Conservation (phyloP, 1,140 invertebrate genomes). For the Oryzaephilus surinamensis region DNA sequence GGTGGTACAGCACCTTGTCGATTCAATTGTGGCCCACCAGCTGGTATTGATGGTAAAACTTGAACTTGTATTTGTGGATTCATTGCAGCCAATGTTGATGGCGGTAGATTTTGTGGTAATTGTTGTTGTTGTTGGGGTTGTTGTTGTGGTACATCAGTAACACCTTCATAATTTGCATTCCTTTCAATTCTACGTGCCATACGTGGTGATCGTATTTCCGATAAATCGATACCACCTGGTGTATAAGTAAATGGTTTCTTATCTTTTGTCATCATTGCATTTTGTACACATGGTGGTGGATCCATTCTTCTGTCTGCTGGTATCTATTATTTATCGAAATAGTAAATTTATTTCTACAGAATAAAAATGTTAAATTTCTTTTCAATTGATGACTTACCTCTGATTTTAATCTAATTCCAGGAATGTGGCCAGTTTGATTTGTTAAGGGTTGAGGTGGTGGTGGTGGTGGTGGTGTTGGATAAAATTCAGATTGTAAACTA, state of each 20-base stretch:
- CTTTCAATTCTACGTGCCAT: conserved; percentile 72
- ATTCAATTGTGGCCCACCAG: conserved; percentile 38
- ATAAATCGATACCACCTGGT: conserved; percentile 80
- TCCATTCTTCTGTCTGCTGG: conserved; percentile 39
- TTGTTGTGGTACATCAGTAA: conserved; percentile 36
- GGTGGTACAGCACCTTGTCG: conserved; percentile 11
- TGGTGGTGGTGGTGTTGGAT: too few species aligned
- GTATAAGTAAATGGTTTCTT: conserved; percentile 94
- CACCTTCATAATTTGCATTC: conserved; percentile 52
- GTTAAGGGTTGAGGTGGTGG: too few species aligned
- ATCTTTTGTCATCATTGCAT: conserved; percentile 90
- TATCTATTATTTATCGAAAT: too few species aligned
- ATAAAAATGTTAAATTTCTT: conserved; percentile 3
- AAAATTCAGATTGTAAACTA: too few species aligned
- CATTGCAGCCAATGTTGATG: conserved; percentile 43
- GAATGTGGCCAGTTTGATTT: conserved; percentile 24
- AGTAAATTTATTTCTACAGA: too few species aligned
- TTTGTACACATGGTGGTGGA: conserved; percentile 80
- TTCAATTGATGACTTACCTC: conserved; percentile 20
- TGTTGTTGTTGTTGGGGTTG: conserved; percentile 32
- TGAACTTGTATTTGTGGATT: conserved; percentile 58
- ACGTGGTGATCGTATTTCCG: conserved; percentile 77
- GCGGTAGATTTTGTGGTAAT: conserved; percentile 36
- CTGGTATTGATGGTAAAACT: conserved; percentile 59
- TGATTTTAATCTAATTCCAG: conserved; percentile 20